Evolutionary conservation across 2,888 invertebrate genomes (phyloP).

Genomic region (Mayetiola destructor): DNA sequence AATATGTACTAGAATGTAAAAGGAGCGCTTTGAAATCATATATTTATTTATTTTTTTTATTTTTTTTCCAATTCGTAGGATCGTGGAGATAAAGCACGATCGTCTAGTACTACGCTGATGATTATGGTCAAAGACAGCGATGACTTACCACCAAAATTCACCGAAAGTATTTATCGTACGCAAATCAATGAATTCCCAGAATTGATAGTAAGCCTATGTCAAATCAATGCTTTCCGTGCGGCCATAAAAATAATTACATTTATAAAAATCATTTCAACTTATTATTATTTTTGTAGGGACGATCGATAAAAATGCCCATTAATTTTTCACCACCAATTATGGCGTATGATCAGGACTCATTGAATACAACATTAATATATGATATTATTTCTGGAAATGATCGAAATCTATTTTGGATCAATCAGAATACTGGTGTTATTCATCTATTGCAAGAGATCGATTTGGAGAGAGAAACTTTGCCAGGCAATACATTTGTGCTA

Average conservation of each 20-base stretch:
- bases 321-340: conserved; percentile 55
- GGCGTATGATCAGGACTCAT: conserved; percentile 69
- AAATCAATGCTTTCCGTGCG: too few species aligned
- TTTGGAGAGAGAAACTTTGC: conserved; percentile 57
- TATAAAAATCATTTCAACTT: too few species aligned
- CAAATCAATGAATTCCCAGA: conserved; percentile 73
- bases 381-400: conserved; percentile 72
- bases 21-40: too few species aligned
- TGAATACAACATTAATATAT: conserved; percentile 59
- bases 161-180: conserved; percentile 61
- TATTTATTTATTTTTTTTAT: not conserved
- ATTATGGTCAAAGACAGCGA: conserved; percentile 64
- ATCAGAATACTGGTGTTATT: conserved; percentile 57
- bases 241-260: too few species aligned
- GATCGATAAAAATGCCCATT: conserved; percentile 53
- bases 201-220: conserved; percentile 47
- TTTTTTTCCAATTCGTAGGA: conserved; percentile 42
- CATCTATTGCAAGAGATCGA: conserved; percentile 70
- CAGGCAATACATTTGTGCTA: conserved; percentile 57
- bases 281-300: conserved; percentile 41
- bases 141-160: conserved; percentile 69
- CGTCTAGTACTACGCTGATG: conserved; percentile 54
- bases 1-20: not conserved
- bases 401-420: conserved; percentile 56
- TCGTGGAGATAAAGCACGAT: conserved; percentile 62